Base-by-base conservation (phyloP, 2,797 vertebrate species). In the Echeneis naucrates region DNA sequence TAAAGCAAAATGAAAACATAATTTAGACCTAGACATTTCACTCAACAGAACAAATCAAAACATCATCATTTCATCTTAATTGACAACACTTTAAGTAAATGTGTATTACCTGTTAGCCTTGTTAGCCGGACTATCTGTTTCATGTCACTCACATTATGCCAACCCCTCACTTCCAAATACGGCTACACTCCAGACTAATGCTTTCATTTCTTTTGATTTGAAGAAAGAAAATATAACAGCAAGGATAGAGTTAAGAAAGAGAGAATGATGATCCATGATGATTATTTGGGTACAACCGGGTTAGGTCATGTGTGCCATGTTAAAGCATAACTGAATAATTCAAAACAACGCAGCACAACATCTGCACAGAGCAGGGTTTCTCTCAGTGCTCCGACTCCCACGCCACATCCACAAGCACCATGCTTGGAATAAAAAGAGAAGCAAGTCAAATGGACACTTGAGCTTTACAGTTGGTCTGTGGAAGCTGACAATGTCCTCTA, bases 301-400 rank as follows among this genome's bases (percentile, higher is more conserved):
- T 57, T 14, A 45, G 67, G 65, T 86, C 88, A 88, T 75, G 50
- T 82, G 77, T 61, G 53, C 53, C 27, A 50, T 55, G 77, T 85
- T 83, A 80, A 85, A 84, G 76, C 71, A 57, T 27, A 77, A 80
- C 69, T 89, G 79, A 90, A 90, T 89, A 81, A 89, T 91, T 91
- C 74, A 87, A 62, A 72, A 77, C 69, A 84, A 83, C 78, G 66
- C 77, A 87, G 71, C 73, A 74, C 68, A 81, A 58, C 10, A 37
- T 75, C 63, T 63, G 61, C 50, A 71, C 44, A 61, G 75, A 70
- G 45, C 38, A 30, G 23, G 21, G 42, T 14, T 65, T 61, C 61
- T 71, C 74, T 56, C 52, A 48, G 62, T 37, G 71, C 59, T 80
- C 67, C 33, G 59, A 73, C 68, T 61, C 79, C 77, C 74, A 68